Conservation (phyloP, 2,797 vertebrate species). For the Cirrhinus mrigala region DNA sequence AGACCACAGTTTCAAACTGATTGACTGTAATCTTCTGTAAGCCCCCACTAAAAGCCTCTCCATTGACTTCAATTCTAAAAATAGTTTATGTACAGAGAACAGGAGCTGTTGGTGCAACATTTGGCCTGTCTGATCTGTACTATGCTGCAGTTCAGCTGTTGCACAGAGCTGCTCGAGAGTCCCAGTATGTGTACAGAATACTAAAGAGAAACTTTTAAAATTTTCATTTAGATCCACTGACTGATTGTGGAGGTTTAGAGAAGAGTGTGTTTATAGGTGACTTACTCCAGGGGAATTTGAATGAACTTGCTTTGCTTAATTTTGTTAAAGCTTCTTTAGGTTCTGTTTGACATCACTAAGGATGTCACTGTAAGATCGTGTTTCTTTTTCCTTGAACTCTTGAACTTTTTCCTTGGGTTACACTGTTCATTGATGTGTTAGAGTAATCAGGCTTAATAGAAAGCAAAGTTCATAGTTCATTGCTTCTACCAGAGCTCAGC, state of each 20-base stretch:
- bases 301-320: neutral
- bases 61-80: constrained; percentile 52
- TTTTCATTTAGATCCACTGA: neutral
- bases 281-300: neutral
- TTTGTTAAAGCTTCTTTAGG: neutral
- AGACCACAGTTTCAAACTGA: constrained; percentile 15
- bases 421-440: neutral
- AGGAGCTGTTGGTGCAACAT: constrained; percentile 16
- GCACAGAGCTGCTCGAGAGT: neutral
- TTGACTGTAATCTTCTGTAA: constrained; percentile 9
- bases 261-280: neutral
- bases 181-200: constrained; percentile 23
- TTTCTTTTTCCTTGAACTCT: neutral
- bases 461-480: constrained; percentile 51
- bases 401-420: neutral
- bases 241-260: neutral
- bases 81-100: constrained; percentile 45
- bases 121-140: neutral
- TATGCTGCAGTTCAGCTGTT: constrained; percentile 29
- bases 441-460: neutral
- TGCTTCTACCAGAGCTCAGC: constrained; percentile 31
- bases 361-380: neutral
- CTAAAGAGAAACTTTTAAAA: constrained; percentile 1
- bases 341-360: neutral
- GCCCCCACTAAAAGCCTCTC: constrained; percentile 12